Conservation (phyloP, 35 echinoderm and acorn worm genomes). For the Diadema setosum region DNA sequence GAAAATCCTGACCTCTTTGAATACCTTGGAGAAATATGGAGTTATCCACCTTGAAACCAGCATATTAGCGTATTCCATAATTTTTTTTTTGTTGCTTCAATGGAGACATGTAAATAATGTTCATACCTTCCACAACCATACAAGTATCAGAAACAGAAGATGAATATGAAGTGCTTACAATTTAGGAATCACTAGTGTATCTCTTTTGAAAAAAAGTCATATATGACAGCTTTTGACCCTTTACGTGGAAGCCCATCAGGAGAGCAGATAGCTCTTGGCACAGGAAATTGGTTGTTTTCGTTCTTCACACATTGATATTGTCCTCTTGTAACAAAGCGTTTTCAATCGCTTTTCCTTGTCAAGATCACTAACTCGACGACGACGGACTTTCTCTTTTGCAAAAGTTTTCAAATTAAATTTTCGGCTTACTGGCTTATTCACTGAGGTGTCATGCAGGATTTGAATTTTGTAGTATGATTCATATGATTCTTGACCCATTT, state of each 20-base stretch:
- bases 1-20: constrained; percentile 20
- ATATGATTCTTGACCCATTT: constrained; percentile 19
- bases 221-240: background rate
- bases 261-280: background rate
- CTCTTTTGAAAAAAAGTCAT: background rate
- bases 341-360: constrained; percentile 34
- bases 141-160: background rate
- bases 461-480: background rate
- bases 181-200: background rate
- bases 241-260: background rate
- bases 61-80: background rate
- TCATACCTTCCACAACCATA: constrained; percentile 15
- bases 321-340: constrained; percentile 27
- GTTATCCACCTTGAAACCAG: background rate
- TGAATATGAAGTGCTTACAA: background rate
- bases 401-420: constrained; percentile 40
- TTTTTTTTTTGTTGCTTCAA: background rate
- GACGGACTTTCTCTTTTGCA: background rate
- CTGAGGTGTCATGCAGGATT: constrained; percentile 17
- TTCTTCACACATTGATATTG: background rate
- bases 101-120: background rate
- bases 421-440: background rate
- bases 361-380: background rate
- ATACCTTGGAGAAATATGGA: background rate
- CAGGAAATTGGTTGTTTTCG: background rate